A percentile compares a stretch with the other conserved stretches of the same genome.
These are phyloP conservation scores for Bagarius yarrelli DNA, from an alignment of 2,113 vertebrate species.

Conservation along the genomic window DNA sequence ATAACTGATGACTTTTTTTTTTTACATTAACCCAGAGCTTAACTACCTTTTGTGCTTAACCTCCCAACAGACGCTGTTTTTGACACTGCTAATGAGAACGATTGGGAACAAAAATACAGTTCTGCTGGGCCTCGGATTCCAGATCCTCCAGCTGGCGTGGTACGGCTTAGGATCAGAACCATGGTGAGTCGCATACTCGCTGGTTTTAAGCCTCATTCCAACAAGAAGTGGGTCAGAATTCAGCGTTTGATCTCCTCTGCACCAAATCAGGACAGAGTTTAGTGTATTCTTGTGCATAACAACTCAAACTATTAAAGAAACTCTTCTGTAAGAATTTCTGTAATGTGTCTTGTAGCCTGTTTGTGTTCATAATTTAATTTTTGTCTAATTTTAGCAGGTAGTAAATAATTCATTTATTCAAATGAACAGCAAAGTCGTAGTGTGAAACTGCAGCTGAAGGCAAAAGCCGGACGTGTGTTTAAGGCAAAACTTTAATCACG, in stretches of 20 bases:
- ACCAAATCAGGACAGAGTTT: background rate
- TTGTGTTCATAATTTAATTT: background rate
- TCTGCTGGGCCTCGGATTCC: slow-evolving; percentile 83
- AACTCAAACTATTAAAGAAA: too few relatives aligned
- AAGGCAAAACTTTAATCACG: background rate
- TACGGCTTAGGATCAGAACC: slow-evolving; percentile 83
- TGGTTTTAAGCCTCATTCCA: background rate
- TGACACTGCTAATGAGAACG: slow-evolving; percentile 78
- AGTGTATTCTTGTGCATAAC: background rate
- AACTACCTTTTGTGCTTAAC: background rate
- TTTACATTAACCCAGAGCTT: background rate
- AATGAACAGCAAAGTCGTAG: background rate
- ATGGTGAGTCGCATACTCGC: slow-evolving; percentile 71
- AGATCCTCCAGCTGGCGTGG: slow-evolving; percentile 81
- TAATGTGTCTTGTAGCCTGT: background rate
- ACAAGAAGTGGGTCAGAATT: background rate
- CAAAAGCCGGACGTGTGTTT: background rate
- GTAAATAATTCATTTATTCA: background rate
- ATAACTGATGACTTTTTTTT: background rate
- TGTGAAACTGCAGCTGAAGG: background rate
- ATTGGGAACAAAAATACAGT: slow-evolving; percentile 86
- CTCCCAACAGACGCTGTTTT: slow-evolving; percentile 77
- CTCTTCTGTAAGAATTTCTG: background rate
- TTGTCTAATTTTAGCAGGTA: background rate
- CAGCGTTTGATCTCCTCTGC: too few relatives aligned